phyloP scores from a whole-genome alignment of 1,140 invertebrate genomes.

The Drosophila kurseongensis region DNA sequence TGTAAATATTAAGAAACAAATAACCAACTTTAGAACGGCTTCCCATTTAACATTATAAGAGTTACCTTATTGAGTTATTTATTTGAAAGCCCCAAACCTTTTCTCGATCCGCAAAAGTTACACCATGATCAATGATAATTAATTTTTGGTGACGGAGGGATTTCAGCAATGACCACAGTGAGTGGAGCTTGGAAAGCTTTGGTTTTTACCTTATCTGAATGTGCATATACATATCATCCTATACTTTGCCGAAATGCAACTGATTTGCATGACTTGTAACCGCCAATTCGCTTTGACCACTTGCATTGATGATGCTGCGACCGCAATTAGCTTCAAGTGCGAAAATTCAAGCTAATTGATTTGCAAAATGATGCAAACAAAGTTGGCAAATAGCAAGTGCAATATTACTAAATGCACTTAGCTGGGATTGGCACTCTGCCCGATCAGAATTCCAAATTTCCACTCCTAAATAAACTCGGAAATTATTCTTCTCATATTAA shows the following conservation, averaged over 20 bases:
- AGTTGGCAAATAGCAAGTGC: conserved; percentile 9
- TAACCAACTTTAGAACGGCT: neutral
- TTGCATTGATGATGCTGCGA: conserved; percentile 11
- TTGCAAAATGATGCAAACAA: conserved; percentile 30
- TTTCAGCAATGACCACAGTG: neutral
- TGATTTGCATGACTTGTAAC: conserved; percentile 23
- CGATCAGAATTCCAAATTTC: neutral
- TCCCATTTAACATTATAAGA: neutral
- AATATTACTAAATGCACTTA: conserved; percentile 11
- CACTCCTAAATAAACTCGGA: neutral
- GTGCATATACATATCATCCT: conserved; percentile 28
- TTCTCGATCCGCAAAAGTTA: neutral
- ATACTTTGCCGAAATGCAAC: conserved; percentile 14
- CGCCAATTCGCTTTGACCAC: conserved; percentile 10
- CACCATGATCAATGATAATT: conserved; percentile 2
- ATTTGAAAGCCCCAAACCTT: neutral
- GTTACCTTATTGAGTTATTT: neutral
- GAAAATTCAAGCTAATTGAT: conserved; percentile 28
- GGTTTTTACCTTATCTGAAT: conserved; percentile 2
- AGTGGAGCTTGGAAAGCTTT: conserved; percentile 16
- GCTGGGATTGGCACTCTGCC: neutral
- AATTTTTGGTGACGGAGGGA: neutral
- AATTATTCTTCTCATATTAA: too few relatives aligned
- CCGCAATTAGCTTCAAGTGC: conserved; percentile 16
- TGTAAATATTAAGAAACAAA: neutral